These are phyloP conservation scores for Parasteatoda lunata DNA, from an alignment of 2,888 invertebrate genomes.

Conservation along the genomic window DNA sequence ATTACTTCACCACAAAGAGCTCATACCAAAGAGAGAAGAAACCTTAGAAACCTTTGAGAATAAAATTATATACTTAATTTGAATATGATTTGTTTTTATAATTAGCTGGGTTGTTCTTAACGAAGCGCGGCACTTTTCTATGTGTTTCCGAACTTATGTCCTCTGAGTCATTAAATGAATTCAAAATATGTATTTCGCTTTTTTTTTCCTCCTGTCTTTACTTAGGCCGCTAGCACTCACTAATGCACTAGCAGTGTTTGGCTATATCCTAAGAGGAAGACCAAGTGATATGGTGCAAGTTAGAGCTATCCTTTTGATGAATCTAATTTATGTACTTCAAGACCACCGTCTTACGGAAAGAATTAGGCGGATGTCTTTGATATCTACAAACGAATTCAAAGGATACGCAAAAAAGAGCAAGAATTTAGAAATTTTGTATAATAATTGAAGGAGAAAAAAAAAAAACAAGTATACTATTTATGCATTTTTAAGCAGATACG, in stretches of 20 bases:
- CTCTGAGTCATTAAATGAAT: constrained; percentile 52
- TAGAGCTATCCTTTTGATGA: constrained; percentile 40
- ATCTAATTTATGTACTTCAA: constrained; percentile 37
- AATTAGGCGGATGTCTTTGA: constrained; percentile 31
- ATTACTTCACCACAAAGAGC: neutral
- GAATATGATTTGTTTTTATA: constrained; percentile 61
- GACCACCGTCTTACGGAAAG: constrained; percentile 1
- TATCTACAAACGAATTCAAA: constrained; percentile 15
- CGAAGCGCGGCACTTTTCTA: constrained; percentile 32
- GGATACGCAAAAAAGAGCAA: constrained; percentile 14
- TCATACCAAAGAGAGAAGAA: constrained; percentile 54
- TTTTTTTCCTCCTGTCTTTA: constrained; percentile 21
- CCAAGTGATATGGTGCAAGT: constrained; percentile 40
- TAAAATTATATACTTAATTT: constrained; percentile 47
- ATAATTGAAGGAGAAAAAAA: constrained; percentile 1
- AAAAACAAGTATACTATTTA: neutral
- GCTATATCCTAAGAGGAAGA: constrained; percentile 10
- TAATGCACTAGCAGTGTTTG: constrained; percentile 41
- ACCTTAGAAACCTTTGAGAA: constrained; percentile 20
- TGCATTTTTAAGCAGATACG: neutral
- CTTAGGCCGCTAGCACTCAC: constrained; percentile 15
- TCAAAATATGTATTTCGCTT: constrained; percentile 19
- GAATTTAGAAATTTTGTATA: constrained; percentile 9
- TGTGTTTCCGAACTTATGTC: constrained; percentile 47
- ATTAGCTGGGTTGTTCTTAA: constrained; percentile 52